These are phyloP conservation scores for Colossoma macropomum DNA, from an alignment of 2,113 vertebrate genomes.

Conservation along the genomic window DNA sequence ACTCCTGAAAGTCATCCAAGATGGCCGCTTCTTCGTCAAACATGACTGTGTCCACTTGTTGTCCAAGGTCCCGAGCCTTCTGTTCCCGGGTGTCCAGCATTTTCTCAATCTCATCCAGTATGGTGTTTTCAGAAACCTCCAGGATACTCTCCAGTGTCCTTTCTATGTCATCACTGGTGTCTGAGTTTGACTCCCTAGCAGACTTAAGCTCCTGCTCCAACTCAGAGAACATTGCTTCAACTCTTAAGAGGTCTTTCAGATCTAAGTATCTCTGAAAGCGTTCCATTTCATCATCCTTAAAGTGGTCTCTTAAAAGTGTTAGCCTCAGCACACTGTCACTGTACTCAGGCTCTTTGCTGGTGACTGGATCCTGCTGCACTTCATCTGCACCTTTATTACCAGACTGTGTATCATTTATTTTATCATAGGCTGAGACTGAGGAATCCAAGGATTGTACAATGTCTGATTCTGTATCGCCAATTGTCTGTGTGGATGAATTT, in stretches of 20 bases:
- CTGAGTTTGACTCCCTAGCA: conserved; percentile 63
- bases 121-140: conserved; percentile 81
- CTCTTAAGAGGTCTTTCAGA: conserved; percentile 72
- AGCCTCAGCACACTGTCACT: conserved; percentile 72
- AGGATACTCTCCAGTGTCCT: conserved; percentile 84
- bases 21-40: conserved; percentile 83
- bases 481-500: background rate
- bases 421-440: background rate
- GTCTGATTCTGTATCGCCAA: background rate
- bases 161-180: conserved; percentile 74
- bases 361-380: background rate
- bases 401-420: conserved; percentile 16
- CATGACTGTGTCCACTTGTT: conserved; percentile 65
- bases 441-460: conserved; percentile 11
- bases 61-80: conserved; percentile 61
- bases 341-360: conserved; percentile 65
- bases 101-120: conserved; percentile 83
- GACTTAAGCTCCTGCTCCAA: conserved; percentile 82
- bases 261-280: conserved; percentile 81
- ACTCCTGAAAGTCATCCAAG: conserved; percentile 90
- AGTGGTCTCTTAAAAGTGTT: conserved; percentile 79
- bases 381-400: conserved; percentile 10
- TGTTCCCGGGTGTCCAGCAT: conserved; percentile 79
- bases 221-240: conserved; percentile 87
- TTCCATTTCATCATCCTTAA: conserved; percentile 76